Conservation (phyloP, 2,888 invertebrate genomes). For the Pristionchus maxplancki region DNA sequence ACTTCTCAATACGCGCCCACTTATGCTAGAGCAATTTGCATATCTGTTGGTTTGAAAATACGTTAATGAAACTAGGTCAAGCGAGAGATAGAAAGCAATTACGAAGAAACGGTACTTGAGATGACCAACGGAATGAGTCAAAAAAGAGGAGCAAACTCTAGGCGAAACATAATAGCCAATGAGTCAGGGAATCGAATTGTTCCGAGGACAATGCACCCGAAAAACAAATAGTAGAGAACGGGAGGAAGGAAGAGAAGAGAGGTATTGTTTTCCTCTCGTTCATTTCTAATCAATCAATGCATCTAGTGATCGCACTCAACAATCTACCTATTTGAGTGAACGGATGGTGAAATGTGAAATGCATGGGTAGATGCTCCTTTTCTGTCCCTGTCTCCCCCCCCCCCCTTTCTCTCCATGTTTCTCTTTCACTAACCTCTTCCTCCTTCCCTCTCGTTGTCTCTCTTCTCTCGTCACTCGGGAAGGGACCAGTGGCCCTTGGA, state of each 20-base stretch:
- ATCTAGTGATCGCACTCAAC: background rate
- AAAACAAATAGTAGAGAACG: constrained; percentile 26
- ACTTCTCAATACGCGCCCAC: background rate
- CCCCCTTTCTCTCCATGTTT: background rate
- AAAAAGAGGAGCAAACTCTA: constrained; percentile 5
- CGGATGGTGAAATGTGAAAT: constrained; percentile 2
- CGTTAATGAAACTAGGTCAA: background rate
- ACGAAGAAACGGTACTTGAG: background rate
- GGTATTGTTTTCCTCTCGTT: constrained; percentile 12
- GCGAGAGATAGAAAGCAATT: background rate
- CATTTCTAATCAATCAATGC: constrained; percentile 18
- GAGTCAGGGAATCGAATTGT: constrained; percentile 1
- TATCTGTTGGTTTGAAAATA: background rate
- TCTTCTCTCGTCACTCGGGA: constrained; percentile 20
- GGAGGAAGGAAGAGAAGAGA: background rate
- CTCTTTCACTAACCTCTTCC: constrained; percentile 13
- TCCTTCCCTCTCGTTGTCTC: constrained; percentile 30
- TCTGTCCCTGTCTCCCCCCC: background rate
- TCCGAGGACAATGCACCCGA: constrained; percentile 31
- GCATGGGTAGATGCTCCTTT: constrained; percentile 34
- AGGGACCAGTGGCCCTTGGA: background rate
- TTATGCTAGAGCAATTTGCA: background rate
- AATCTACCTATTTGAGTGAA: background rate
- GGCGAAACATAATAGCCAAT: constrained; percentile 9
- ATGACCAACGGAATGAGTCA: background rate